phyloP scores from a whole-genome alignment of 2,888 invertebrate species.

The Cristatella mucedo region DNA sequence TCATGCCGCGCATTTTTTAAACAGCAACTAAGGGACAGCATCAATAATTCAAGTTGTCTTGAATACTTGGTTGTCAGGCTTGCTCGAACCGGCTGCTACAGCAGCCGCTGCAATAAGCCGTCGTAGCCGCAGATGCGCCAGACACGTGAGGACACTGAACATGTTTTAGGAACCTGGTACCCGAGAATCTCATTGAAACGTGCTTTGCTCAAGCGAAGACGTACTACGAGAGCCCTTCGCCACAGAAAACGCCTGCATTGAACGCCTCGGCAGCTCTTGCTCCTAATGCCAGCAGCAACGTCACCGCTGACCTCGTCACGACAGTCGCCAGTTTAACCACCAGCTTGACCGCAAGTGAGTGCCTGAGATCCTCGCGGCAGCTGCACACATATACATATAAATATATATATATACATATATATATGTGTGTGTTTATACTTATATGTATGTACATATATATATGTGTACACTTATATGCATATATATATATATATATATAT shows the following conservation, averaged over 20 bases:
- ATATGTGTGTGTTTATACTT: too few species aligned
- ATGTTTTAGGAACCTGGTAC: constrained; percentile 45
- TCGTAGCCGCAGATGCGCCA: too few species aligned
- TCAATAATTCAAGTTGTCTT: too few species aligned
- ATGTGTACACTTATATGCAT: constrained; percentile 5
- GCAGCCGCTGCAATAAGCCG: too few species aligned
- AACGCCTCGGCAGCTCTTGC: background rate
- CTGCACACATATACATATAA: background rate
- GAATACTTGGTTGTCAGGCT: too few species aligned
- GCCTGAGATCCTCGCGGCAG: background rate
- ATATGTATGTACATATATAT: background rate
- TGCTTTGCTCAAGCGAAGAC: constrained; percentile 47
- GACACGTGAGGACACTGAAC: too few species aligned
- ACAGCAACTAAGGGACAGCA: too few species aligned
- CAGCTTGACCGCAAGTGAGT: background rate
- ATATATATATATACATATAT: constrained; percentile 8
- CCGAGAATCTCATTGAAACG: constrained; percentile 48
- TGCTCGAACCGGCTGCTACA: too few species aligned
- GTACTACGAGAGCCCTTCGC: too few species aligned
- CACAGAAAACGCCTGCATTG: too few species aligned
- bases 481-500: constrained; percentile 7
- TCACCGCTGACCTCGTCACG: background rate
- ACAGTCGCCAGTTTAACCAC: background rate
- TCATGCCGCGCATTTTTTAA: too few species aligned
- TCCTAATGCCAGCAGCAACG: background rate